Evolutionary conservation across 2,888 invertebrate genomes (phyloP).

Genomic region (Caenorhabditis sp.): DNA sequence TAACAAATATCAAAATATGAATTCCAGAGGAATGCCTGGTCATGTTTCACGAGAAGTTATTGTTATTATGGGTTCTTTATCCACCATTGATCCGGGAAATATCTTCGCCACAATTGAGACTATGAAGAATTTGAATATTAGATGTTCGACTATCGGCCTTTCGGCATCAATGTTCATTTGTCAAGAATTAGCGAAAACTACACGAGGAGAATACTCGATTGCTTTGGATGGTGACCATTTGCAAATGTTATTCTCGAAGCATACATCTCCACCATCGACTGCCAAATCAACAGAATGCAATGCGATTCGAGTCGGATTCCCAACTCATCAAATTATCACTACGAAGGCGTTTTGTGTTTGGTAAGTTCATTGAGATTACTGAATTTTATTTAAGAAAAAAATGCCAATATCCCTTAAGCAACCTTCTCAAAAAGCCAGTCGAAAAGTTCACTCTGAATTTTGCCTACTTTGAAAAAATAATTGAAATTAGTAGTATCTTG

Average conservation of each 20-base stretch:
- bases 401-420: background rate
- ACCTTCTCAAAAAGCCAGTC: too few relatives aligned
- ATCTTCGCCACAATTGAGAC: conserved; percentile 85
- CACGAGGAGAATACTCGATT: conserved; percentile 80
- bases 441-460: too few relatives aligned
- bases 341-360: conserved; percentile 62
- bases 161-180: conserved; percentile 94
- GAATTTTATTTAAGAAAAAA: conserved; percentile 7
- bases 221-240: conserved; percentile 85
- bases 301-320: conserved; percentile 67
- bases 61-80: conserved; percentile 88
- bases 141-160: conserved; percentile 92
- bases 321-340: conserved; percentile 50
- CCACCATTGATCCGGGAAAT: conserved; percentile 95
- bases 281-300: conserved; percentile 51
- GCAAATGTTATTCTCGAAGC: conserved; percentile 74
- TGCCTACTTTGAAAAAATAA: too few relatives aligned
- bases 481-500: too few relatives aligned
- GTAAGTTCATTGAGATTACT: conserved; percentile 35
- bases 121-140: conserved; percentile 81
- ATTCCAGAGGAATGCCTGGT: conserved; percentile 82
- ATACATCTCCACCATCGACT: conserved; percentile 72
- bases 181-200: conserved; percentile 84
- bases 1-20: too few relatives aligned
- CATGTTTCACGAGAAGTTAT: conserved; percentile 94